These are phyloP conservation scores for Sylvicola cinctus DNA, from an alignment of 2,888 invertebrate species.

Conservation along the genomic window DNA sequence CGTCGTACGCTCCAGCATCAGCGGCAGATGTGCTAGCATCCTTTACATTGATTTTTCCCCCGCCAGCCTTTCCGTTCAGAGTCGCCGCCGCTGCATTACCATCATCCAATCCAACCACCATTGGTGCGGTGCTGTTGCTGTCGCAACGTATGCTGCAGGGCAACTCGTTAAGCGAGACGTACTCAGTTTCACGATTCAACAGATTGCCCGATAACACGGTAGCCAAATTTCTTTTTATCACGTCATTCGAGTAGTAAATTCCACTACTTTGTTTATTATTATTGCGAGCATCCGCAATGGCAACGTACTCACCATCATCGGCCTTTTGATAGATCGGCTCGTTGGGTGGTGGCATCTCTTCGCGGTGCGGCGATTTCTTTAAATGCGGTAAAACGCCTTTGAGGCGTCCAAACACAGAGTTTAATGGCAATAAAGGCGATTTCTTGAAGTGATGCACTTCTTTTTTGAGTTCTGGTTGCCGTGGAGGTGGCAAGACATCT, in stretches of 20 bases:
- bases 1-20: not conserved
- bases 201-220: slow-evolving; percentile 36
- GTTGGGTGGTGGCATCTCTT: slow-evolving; percentile 1
- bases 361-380: slow-evolving; percentile 26
- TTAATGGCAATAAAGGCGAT: slow-evolving; percentile 37
- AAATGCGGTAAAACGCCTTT: slow-evolving; percentile 38
- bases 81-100: slow-evolving; percentile 1
- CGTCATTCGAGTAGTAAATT: slow-evolving; percentile 43
- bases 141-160: slow-evolving; percentile 26
- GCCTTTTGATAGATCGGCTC: slow-evolving; percentile 18
- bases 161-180: slow-evolving; percentile 61
- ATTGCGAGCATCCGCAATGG: slow-evolving; percentile 63
- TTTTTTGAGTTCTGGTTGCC: slow-evolving; percentile 8
- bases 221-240: slow-evolving; percentile 39
- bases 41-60: slow-evolving; percentile 4
- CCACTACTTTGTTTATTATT: slow-evolving; percentile 36
- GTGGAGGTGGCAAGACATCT: slow-evolving; percentile 15
- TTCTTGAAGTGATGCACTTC: slow-evolving; percentile 16
- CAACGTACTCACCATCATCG: slow-evolving; percentile 66
- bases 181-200: slow-evolving; percentile 47
- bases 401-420: slow-evolving; percentile 50
- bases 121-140: slow-evolving; percentile 4
- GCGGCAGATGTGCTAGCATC: slow-evolving; percentile 1
- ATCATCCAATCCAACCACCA: slow-evolving; percentile 1
- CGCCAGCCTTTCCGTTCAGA: slow-evolving; percentile 2